phyloP scores from a whole-genome alignment of 2,113 vertebrate species.

The Elephantulus edwardii region DNA sequence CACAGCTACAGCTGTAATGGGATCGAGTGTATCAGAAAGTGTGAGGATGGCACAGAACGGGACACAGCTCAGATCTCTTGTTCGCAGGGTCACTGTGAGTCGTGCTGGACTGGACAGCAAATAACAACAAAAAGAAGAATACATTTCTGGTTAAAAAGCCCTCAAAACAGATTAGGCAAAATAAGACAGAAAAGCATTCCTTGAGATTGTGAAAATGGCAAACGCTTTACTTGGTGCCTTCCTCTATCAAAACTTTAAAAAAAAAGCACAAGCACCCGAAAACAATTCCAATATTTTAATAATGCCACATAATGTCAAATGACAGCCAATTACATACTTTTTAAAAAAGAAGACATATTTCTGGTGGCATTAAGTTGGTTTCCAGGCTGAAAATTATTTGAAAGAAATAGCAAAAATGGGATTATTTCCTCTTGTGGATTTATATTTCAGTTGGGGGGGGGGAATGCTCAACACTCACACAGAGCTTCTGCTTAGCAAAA shows the following conservation, averaged over 20 bases:
- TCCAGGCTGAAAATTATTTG: constrained; percentile 19
- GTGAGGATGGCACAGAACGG: no score
- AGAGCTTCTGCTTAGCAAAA: no score
- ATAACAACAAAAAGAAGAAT: no score
- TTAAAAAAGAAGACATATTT: constrained; percentile 59
- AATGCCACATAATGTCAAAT: constrained; percentile 70
- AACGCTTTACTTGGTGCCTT: neutral
- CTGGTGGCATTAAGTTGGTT: constrained; percentile 59
- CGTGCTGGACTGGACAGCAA: no score
- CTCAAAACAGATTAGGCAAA: constrained; percentile 24
- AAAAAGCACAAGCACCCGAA: neutral
- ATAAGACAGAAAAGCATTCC: constrained; percentile 49
- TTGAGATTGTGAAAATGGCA: neutral
- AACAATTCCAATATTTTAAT: constrained; percentile 67
- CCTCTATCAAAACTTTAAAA: neutral
- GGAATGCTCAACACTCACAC: constrained; percentile 45
- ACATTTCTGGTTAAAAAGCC: neutral
- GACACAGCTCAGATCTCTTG: no score
- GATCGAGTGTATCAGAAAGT: no score
- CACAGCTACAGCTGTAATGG: no score
- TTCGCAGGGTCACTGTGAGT: no score
- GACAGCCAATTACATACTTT: constrained; percentile 49
- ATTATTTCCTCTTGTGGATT: constrained; percentile 43
- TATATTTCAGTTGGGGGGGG: constrained; percentile 35
- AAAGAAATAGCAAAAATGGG: constrained; percentile 29